These are phyloP conservation scores for Patiria miniata DNA, from an alignment of 35 echinoderm and acorn worm genomes.

Conservation along the genomic window DNA sequence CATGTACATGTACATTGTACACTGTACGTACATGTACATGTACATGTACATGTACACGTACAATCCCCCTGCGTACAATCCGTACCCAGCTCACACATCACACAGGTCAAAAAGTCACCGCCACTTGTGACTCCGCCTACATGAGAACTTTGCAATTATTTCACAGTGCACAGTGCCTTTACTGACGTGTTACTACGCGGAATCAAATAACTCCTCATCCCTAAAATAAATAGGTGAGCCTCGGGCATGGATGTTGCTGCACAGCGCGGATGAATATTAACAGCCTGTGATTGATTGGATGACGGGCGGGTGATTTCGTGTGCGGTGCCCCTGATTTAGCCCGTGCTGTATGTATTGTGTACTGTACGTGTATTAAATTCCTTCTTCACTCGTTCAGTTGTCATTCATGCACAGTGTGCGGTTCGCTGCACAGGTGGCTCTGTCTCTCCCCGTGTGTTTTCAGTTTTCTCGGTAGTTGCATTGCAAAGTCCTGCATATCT, in stretches of 20 bases:
- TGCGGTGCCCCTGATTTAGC: background rate
- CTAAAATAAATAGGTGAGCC: too few species aligned
- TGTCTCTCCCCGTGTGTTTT: too few species aligned
- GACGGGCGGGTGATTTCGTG: background rate
- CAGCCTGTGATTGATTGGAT: background rate
- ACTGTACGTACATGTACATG: background rate
- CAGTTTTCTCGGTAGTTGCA: too few species aligned
- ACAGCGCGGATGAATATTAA: background rate
- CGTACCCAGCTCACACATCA: too few species aligned
- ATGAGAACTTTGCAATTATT: background rate
- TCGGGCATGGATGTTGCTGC: too few species aligned
- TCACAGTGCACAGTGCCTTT: too few species aligned
- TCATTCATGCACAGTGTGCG: slow-evolving; percentile 19
- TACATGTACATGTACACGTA: background rate
- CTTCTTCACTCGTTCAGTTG: background rate
- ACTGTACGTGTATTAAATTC: background rate
- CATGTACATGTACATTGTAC: too few species aligned
- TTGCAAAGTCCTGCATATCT: too few species aligned
- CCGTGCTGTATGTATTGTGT: background rate
- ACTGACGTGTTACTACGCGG: too few species aligned
- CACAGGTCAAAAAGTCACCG: background rate
- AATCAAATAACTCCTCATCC: too few species aligned
- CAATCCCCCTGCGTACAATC: background rate
- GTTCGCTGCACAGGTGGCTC: slow-evolving; percentile 18
- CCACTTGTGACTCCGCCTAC: background rate